Evolutionary conservation across 1,140 invertebrate genomes (phyloP), one percentile per base, ranked within the genome.

Genomic region (Mylabris phalerata): DNA sequence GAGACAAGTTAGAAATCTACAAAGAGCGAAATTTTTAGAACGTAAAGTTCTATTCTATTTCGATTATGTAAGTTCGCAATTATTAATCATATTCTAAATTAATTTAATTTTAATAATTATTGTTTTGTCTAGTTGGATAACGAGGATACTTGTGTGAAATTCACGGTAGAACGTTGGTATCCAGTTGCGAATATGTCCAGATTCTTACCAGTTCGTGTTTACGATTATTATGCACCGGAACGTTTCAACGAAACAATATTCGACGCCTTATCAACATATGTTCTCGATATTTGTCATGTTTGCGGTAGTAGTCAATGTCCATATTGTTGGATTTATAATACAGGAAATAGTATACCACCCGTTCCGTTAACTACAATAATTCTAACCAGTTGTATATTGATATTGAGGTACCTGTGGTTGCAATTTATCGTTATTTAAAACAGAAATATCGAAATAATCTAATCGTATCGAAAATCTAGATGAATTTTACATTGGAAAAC

Each of bases 261-360:
- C 69, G 92, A 95, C 69, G 84, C 92, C 2, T 80, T 92, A 46
- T 84, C 90, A 25, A 88, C 93, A 2, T 95, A 95, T 73, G 78
- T 90, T 10, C 76, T 97, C 26, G 95, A 95, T 73, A 95, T 98
- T 62, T 98, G 95, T 71, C 92, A 97, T 72, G 95, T 98, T n/a
- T 98, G 95, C 72, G 95, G 95, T 38, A 97, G 93, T 19, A 98
- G 92, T 45, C 95, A 98, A 73, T 98, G 95, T 77, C 95, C 95
- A 0, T 98, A 98, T 72, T 98, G 95, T 76, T 87, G 91, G 25
- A 92, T 93, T 63, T 95, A 92, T 76, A 93, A 92, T 67, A 73
- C 81, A 40, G 86, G 84, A n/a, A 64, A 73, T 2, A 13, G 13
- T 13, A 51, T 74, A 13, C 61, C 76, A 9, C 63, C 73, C 0